phyloP scores from a whole-genome alignment of 2,797 vertebrate genomes.

The Valencia hispanica region DNA sequence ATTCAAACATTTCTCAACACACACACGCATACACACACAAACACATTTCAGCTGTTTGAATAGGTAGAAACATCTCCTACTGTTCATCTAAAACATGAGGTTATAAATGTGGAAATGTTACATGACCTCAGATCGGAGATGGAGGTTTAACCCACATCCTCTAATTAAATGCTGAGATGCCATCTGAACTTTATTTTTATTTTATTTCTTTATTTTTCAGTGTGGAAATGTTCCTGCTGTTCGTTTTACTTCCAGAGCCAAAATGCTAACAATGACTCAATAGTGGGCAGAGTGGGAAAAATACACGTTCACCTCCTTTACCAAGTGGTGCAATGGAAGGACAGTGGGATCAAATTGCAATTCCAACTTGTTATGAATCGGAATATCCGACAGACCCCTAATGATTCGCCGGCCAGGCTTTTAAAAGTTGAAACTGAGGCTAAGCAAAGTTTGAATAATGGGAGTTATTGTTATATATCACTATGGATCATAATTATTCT shows the following conservation, averaged over 20 bases:
- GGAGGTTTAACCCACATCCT: conserved; percentile 4
- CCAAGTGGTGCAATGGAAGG: background rate
- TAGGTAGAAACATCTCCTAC: background rate
- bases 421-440: background rate
- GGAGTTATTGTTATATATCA: background rate
- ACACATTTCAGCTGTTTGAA: background rate
- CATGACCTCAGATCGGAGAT: conserved; percentile 17
- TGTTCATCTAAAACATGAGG: background rate
- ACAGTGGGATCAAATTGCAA: background rate
- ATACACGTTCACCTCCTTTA: conserved; percentile 1
- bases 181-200: conserved; percentile 2
- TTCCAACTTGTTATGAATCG: background rate
- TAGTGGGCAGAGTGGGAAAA: conserved; percentile 2
- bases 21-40: no score
- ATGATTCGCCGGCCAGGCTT: background rate
- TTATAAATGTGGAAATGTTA: conserved; percentile 9
- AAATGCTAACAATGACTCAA: background rate
- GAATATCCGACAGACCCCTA: background rate
- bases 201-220: background rate
- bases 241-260: conserved; percentile 39
- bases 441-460: background rate
- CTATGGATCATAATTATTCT: background rate
- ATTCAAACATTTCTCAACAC: background rate
- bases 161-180: conserved; percentile 8
- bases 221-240: conserved; percentile 34